Base-by-base conservation (phyloP, 2,797 vertebrate species). In the Scolopax rusticola region DNA sequence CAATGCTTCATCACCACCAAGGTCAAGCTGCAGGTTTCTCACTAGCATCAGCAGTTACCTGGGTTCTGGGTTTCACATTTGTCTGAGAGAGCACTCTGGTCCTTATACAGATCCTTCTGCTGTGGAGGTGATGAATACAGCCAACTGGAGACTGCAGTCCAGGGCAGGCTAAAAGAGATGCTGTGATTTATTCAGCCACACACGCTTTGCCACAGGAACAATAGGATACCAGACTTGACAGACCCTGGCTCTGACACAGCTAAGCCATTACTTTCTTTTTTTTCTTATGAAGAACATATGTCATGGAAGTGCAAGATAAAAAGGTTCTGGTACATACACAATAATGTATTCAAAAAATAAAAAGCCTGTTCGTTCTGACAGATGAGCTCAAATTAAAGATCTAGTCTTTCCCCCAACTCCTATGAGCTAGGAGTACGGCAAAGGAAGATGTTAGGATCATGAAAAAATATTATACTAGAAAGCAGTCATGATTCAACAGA, bases 21-120 rank as follows among this genome's bases (percentile, higher is more conserved):
- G 0, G 0, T 18, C 30, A 69, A 64, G 25, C 28, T 45, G 19
- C 12, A 88, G 16, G 16, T 69, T 50, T 90, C 60, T n/a, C 50
- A 30, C 20, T 2, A 2, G 19, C 32, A 28, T 0, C 18, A 54
- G 43, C 63, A 60, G 73, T 23, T 30, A 57, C 28, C 60, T 60
- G 53, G 25, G 28, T 30, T 53, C 51, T 30, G 51, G 2, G 43
- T 11, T 30, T 53, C 54, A 0, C 1, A 0, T 10, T 59, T 2
- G 3, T 36, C 27, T 19, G 10, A 1, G 1, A 0, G 2, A 32
- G 20, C 3, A 3, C 10, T 47, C 16, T 38, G 48, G n/a, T 21
- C 54, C 53, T 40, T 9, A 12, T 3, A 19, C 36, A 40, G 24
- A 2, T 53, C n/a, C 57, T 56, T 36, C 61, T 84, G 67, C 61